Percentiles rank a stretch among this genome's conserved stretches.
Conservation (phyloP, 2,113 vertebrate genomes). For the Catagonus wagneri region DNA sequence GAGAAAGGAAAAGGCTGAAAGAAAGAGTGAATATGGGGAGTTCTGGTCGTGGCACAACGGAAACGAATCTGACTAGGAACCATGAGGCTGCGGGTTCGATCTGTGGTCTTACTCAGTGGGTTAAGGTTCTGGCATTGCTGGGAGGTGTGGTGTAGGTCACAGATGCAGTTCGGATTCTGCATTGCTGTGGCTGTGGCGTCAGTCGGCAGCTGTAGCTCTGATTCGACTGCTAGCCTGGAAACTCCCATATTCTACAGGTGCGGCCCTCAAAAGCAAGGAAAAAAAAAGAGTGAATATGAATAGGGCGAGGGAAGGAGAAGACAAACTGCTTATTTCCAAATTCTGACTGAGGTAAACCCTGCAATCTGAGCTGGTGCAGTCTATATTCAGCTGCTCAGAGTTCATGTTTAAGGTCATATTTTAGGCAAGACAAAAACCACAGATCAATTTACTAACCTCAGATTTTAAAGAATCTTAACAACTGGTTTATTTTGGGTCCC, state of each 20-base stretch:
- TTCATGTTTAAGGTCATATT: conserved; percentile 35
- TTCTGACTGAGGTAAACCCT: neutral
- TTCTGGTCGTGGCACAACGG: too few species aligned
- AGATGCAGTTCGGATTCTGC: too few species aligned
- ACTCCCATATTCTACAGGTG: too few species aligned
- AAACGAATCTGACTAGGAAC: too few species aligned
- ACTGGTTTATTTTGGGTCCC: conserved; percentile 49
- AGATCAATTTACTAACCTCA: conserved; percentile 44
- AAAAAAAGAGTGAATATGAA: neutral
- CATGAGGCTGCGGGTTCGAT: too few species aligned
- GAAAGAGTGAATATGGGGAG: neutral
- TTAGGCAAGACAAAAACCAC: conserved; percentile 35
- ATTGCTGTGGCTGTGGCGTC: too few species aligned
- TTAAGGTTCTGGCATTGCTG: too few species aligned
- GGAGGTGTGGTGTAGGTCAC: too few species aligned
- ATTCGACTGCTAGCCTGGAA: too few species aligned
- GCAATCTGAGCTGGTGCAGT: neutral
- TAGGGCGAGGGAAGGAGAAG: neutral
- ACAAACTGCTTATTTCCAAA: conserved; percentile 42
- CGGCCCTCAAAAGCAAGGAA: too few species aligned
- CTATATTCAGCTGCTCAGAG: neutral
- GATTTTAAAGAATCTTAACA: conserved; percentile 34
- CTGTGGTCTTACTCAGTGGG: too few species aligned
- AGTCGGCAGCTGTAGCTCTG: too few species aligned
- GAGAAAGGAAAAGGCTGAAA: neutral